These are phyloP conservation scores for Lepeophtheirus nordmannii DNA, from an alignment of 2,888 invertebrate species.

Conservation along the genomic window DNA sequence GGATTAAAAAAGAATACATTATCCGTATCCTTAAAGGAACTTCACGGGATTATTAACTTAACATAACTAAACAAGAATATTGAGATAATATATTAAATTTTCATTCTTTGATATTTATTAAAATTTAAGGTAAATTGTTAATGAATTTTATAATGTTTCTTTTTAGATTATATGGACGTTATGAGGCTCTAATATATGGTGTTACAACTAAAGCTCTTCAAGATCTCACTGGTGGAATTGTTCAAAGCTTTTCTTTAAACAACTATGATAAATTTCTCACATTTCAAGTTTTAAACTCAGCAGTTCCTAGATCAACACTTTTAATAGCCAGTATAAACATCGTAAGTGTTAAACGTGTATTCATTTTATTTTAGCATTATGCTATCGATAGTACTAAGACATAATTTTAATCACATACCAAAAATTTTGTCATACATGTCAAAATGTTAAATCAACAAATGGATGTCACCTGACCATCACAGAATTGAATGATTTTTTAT, in stretches of 20 bases:
- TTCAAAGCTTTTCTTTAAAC: slow-evolving; percentile 52
- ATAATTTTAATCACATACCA: no score
- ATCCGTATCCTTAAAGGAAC: no score
- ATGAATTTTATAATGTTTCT: background rate
- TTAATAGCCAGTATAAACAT: slow-evolving; percentile 49
- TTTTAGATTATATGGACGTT: slow-evolving; percentile 46
- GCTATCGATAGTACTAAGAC: no score
- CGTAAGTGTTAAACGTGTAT: slow-evolving; percentile 35
- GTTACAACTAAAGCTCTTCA: slow-evolving; percentile 52
- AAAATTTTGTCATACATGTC: no score
- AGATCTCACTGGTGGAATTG: slow-evolving; percentile 56
- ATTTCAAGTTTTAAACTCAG: slow-evolving; percentile 50
- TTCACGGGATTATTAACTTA: no score
- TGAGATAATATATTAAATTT: background rate
- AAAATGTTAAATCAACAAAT: no score
- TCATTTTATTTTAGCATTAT: no score
- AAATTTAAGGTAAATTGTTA: background rate
- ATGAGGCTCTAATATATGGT: slow-evolving; percentile 45
- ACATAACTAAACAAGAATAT: no score
- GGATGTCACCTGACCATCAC: no score
- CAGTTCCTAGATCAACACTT: slow-evolving; percentile 52
- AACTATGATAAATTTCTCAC: slow-evolving; percentile 49
- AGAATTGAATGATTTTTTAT: no score
- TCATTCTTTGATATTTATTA: background rate
- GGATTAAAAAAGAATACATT: no score